Evolutionary conservation across 2,888 invertebrate genomes (phyloP), one percentile per base, ranked within the genome.

Genomic region (Sesia bembeciformis): DNA sequence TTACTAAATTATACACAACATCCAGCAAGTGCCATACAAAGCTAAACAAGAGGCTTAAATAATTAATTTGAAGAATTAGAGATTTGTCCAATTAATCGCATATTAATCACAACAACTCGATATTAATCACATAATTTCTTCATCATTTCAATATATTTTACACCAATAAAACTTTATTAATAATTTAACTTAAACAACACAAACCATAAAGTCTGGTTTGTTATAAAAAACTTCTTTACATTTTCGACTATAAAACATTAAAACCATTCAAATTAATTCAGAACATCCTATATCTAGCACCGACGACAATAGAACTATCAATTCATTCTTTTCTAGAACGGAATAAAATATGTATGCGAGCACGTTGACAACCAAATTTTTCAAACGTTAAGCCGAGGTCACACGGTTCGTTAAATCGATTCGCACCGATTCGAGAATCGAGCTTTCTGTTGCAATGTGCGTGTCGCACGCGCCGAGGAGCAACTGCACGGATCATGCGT

Each of bases 381-480:
- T 59, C 54, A 57, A 56, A 54, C 55, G 60, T 65, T 57, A 65
- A 57, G 76, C 65, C 61, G 62, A 57, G 70, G 66, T 62, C 67
- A 72, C 78, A 75, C 62, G 54, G 52, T 39, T 38, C 49, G 42
- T 56, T 54, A 52, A 55, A 61, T 70, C 64, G 66, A 63, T 61
- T 56, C 59, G 54, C 59, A 40, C 39, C 4, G 4, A 40, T 8
- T n/a, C 5, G 52, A 64, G 67, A 60, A 61, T 64, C 64, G 68
- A 67, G 74, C 66, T 68, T 60, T 40, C 68, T 65, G 66, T 66
- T 78, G 70, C 75, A 70, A 73, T 70, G 78, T 79, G 78, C 79
- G 76, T 81, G 84, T 75, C 77, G 81, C 83, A 81, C 81, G 84
- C 81, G 83, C 81, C 75, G 77, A 74, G 74, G 66, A 65, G 65